Percentiles rank a stretch among this genome's conserved stretches.
Evolutionary conservation across 2,888 invertebrate species (phyloP).

Genomic region (Dermolepida albohirtum): DNA sequence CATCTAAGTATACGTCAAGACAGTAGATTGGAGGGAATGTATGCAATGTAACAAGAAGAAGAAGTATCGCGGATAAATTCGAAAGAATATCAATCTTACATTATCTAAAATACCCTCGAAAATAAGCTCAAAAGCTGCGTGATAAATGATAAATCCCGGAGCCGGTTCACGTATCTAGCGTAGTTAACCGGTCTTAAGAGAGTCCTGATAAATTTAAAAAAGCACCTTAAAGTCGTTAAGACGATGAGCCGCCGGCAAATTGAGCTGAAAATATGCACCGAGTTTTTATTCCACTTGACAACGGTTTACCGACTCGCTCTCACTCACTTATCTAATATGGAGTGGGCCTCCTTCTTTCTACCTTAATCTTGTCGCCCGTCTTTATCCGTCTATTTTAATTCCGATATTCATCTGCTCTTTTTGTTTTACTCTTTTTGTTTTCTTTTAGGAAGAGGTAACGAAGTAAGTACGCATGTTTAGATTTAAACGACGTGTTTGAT

Average conservation of each 20-base stretch:
- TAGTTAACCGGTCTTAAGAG: slow-evolving; percentile 58
- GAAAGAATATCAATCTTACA: slow-evolving; percentile 54
- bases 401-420: slow-evolving; percentile 16
- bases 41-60: not conserved
- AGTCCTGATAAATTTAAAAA: slow-evolving; percentile 63
- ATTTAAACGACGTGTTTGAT: slow-evolving; percentile 14
- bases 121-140: slow-evolving; percentile 42
- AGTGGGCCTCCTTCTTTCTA: not conserved
- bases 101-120: slow-evolving; percentile 52
- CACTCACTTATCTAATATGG: slow-evolving; percentile 41
- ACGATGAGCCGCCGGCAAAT: slow-evolving; percentile 63
- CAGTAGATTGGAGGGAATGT: not conserved
- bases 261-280: slow-evolving; percentile 63
- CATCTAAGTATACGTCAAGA: slow-evolving; percentile 1
- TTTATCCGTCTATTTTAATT: slow-evolving; percentile 36
- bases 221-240: slow-evolving; percentile 63
- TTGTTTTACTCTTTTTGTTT: slow-evolving; percentile 10
- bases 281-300: slow-evolving; percentile 53
- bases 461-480: not conserved
- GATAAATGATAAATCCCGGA: slow-evolving; percentile 53
- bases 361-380: slow-evolving; percentile 2
- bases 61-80: slow-evolving; percentile 43
- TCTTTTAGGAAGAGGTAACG: no score
- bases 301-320: slow-evolving; percentile 57
- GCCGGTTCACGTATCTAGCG: slow-evolving; percentile 58